These are phyloP conservation scores for Diplogasteroides magnus DNA, from an alignment of 1,140 invertebrate genomes.

Conservation along the genomic window DNA sequence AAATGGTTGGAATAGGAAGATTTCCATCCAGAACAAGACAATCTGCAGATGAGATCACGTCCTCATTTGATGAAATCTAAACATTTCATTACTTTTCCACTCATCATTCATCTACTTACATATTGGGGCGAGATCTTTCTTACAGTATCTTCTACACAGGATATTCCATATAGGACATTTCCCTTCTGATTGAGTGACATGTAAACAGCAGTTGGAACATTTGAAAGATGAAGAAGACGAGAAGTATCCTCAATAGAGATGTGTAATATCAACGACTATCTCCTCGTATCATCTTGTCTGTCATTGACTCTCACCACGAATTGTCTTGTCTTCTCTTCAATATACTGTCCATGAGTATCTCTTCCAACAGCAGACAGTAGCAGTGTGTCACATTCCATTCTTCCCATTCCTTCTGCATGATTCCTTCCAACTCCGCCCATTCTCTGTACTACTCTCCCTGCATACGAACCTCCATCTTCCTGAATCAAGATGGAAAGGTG, in stretches of 20 bases:
- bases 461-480: constrained; percentile 73
- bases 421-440: constrained; percentile 84
- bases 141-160: constrained; percentile 28
- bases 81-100: constrained; percentile 3
- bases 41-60: constrained; percentile 32
- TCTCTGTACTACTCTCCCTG: constrained; percentile 63
- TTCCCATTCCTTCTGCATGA: constrained; percentile 74
- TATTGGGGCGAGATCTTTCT: constrained; percentile 27
- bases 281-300: neutral
- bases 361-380: constrained; percentile 76
- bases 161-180: constrained; percentile 37
- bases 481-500: constrained; percentile 55
- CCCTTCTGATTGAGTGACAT: constrained; percentile 37
- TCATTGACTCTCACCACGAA: constrained; percentile 13
- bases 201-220: constrained; percentile 39
- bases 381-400: constrained; percentile 61
- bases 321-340: constrained; percentile 16
- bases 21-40: constrained; percentile 45
- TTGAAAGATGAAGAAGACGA: constrained; percentile 6
- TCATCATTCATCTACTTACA: constrained; percentile 18
- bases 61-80: constrained; percentile 35
- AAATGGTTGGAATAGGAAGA: constrained; percentile 29
- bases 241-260: constrained; percentile 17
- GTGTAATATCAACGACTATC: neutral
- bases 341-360: constrained; percentile 58